Conservation (phyloP, 2,113 vertebrate species). For the Alouatta palliata region DNA sequence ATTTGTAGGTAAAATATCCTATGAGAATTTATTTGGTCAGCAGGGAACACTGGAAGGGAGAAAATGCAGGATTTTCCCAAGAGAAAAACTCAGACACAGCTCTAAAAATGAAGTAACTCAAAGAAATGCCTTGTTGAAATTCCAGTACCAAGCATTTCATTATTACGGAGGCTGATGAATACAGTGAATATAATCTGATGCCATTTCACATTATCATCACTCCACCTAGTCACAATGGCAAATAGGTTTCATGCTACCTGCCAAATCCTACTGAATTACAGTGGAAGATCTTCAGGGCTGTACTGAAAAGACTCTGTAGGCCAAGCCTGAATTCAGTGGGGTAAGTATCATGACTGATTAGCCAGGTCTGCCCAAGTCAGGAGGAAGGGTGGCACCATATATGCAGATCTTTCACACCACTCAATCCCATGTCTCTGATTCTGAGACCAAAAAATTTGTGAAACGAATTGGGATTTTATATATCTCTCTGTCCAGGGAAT, state of each 20-base stretch:
- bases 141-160: neutral
- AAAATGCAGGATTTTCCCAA: neutral
- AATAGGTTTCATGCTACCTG: neutral
- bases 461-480: neutral
- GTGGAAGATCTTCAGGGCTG: neutral
- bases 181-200: neutral
- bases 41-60: neutral
- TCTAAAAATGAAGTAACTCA: neutral
- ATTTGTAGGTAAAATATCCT: neutral
- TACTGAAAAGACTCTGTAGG: neutral
- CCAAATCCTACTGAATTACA: neutral
- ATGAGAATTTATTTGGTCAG: neutral
- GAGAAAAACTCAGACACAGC: neutral
- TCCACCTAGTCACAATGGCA: neutral
- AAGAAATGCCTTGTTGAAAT: neutral
- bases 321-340: neutral
- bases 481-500: neutral
- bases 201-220: neutral
- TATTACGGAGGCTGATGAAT: neutral
- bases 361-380: neutral
- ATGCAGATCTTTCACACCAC: neutral
- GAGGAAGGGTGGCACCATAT: neutral
- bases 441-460: neutral
- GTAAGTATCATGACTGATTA: neutral
- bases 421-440: neutral